Conservation (phyloP, 2,113 vertebrate genomes). For the Hippopotamus amphibius region DNA sequence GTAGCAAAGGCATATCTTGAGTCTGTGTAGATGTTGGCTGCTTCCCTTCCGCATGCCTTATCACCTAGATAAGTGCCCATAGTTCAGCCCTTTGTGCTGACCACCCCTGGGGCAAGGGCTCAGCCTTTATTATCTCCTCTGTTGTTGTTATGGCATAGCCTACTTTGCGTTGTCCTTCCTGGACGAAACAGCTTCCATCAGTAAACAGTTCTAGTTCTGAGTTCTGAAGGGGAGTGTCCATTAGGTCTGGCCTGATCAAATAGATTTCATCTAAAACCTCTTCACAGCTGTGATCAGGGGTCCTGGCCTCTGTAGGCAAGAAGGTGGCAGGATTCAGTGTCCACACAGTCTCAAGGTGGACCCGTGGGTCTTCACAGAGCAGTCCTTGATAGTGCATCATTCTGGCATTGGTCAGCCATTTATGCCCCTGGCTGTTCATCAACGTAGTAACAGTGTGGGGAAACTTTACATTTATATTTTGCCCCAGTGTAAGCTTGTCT, state of each 20-base stretch:
- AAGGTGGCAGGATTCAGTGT: not conserved
- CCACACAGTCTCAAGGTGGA: not conserved
- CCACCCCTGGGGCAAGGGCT: not conserved
- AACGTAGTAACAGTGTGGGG: not conserved
- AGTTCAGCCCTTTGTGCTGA: not conserved
- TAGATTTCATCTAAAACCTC: not conserved
- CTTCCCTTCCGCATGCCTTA: not conserved
- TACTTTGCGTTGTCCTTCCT: not conserved
- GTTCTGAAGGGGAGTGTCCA: not conserved
- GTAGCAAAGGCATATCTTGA: not conserved
- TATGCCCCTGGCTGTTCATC: not conserved
- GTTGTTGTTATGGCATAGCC: not conserved
- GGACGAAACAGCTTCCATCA: not conserved
- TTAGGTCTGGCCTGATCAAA: not conserved
- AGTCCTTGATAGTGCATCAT: not conserved
- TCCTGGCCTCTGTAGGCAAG: accelerated
- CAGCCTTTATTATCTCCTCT: not conserved
- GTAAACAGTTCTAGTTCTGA: not conserved
- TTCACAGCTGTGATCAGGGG: not conserved
- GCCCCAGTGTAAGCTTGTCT: not conserved
- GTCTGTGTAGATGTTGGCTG: not conserved
- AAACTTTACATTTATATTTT: not conserved
- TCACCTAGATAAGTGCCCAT: not conserved
- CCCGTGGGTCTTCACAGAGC: not conserved
- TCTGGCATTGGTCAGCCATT: not conserved